Evolutionary conservation across 2,888 invertebrate genomes (phyloP).

Genomic region (Priocnemis perturbator): DNA sequence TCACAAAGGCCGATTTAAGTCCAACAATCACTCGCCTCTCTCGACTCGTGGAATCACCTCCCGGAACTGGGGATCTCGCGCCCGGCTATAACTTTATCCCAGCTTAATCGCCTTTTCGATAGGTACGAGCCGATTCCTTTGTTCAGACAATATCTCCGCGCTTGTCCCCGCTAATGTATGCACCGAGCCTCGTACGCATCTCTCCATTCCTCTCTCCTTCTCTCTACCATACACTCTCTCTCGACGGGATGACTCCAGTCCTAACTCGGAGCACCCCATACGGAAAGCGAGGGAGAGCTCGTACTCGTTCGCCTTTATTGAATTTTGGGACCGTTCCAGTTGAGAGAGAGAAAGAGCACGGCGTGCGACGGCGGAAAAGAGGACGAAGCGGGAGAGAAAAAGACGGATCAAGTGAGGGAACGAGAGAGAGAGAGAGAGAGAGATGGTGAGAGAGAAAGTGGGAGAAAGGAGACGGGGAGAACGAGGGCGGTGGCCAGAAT

Average conservation of each 20-base stretch:
- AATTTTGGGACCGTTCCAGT: slow-evolving; percentile 73
- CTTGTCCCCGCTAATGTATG: slow-evolving; percentile 67
- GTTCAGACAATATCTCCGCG: slow-evolving; percentile 63
- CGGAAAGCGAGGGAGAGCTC: slow-evolving; percentile 57
- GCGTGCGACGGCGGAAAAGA: slow-evolving; percentile 29
- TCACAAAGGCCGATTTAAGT: too few species aligned
- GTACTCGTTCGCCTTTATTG: slow-evolving; percentile 73
- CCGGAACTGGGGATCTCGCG: not conserved
- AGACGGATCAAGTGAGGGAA: slow-evolving; percentile 32
- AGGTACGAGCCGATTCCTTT: slow-evolving; percentile 65
- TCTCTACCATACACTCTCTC: not conserved
- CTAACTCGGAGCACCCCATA: slow-evolving; percentile 59
- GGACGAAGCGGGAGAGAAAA: slow-evolving; percentile 37
- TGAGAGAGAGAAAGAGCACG: slow-evolving; percentile 41
- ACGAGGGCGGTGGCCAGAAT: slow-evolving; percentile 67
- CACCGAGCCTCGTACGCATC: slow-evolving; percentile 51
- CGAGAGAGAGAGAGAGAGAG: slow-evolving; percentile 35
- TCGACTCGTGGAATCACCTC: too few species aligned
- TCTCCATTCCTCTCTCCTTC: not conserved
- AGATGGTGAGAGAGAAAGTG: slow-evolving; percentile 6
- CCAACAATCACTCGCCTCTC: too few species aligned
- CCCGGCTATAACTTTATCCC: slow-evolving; percentile 56
- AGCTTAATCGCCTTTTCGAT: slow-evolving; percentile 65
- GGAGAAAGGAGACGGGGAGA: slow-evolving; percentile 32
- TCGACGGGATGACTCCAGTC: slow-evolving; percentile 65